Evolutionary conservation across 2,113 vertebrate species (phyloP), one percentile per base, ranked within the genome.

Genomic region (Elanoides forficatus): DNA sequence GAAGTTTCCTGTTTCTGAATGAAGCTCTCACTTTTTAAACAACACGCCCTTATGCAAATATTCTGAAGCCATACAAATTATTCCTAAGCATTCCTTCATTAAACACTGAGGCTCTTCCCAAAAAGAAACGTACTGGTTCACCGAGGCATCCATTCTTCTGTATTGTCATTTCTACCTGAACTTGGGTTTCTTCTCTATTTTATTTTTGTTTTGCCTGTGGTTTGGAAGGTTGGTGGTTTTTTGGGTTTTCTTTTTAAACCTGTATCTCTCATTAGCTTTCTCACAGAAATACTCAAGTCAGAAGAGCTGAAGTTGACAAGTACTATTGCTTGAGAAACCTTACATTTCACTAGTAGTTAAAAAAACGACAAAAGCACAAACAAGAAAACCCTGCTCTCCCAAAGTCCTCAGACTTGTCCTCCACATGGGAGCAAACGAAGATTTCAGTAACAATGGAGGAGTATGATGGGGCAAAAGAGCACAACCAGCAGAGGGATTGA

Each of bases 1-100:
- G 66, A 94, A 94, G 66, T 72, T 94, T 93, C 87, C 84, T 72
- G 52, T 76, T 88, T 9, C 80, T 73, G 15, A 73, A 91, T 17
- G 45, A 67, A 86, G 59, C 45, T 95, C 75, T 84, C 67, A 25
- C 59, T 88, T 88, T 76, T 73, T 42, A 67, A 63, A 81, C 18
- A 88, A 81, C 79, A 59, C 72, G 52, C 65, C 72, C 72, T 78
- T 40, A 94, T 43, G 65, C 93, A 95, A 97, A 95, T 60, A 52
- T 18, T 45, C 55, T 36, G 82, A 86, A 93, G 25, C 45, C 40
- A 38, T 40, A 8, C 0, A 1, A 74, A 81, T 32, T 76, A 68
- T 43, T 68, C 62, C 52, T 34, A 65, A 88, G 55, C 13, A 23
- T 14, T 87, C 45, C 48, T 21, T 92, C 74, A 45, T 32, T 70